Percentiles rank a stretch among this genome's conserved stretches.
Evolutionary conservation across 2,113 vertebrate species (phyloP).

Genomic region (Suncus etruscus): DNA sequence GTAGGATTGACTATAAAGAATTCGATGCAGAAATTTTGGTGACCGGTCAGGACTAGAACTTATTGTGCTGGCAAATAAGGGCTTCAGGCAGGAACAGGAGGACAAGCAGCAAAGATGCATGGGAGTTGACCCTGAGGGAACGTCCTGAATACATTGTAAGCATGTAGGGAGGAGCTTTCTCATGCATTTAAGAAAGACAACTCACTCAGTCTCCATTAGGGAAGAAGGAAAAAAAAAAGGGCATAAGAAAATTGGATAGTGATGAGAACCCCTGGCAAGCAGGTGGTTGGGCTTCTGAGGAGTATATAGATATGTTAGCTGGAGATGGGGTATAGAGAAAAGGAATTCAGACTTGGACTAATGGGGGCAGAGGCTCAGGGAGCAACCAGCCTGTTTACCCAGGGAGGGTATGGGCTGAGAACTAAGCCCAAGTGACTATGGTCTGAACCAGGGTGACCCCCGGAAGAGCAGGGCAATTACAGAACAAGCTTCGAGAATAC

Average conservation of each 20-base stretch:
- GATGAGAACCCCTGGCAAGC: not conserved
- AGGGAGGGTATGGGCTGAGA: not conserved
- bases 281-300: no score
- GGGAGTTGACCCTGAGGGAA: accelerated
- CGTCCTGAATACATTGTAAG: no score
- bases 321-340: not conserved
- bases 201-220: no score
- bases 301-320: not conserved
- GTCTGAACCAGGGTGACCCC: not conserved
- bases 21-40: not conserved
- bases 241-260: not conserved
- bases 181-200: no score
- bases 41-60: not conserved
- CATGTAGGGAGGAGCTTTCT: no score
- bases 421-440: not conserved
- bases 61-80: no score
- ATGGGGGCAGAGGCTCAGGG: not conserved
- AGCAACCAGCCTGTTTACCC: no score
- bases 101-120: not conserved
- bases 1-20: not conserved
- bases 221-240: not conserved
- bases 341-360: not conserved
- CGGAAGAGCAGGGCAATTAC: not conserved
- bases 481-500: not conserved
- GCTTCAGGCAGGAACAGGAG: not conserved